Evolutionary conservation across 2,797 vertebrate species (phyloP).

Genomic region (Etheostoma nigrum): DNA sequence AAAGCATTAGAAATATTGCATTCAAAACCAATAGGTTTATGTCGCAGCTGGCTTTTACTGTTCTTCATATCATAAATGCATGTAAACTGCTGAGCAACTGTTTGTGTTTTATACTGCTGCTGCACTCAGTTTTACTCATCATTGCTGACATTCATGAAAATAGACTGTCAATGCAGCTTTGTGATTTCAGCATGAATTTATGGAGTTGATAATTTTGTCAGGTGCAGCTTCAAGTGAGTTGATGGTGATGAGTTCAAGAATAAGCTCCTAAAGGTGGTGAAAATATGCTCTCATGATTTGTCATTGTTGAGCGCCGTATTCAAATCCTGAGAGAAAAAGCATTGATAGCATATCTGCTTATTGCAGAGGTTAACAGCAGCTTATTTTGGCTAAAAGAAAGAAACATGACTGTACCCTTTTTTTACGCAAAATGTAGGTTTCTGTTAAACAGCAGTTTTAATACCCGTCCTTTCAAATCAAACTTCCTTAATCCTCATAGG

Average conservation of each 20-base stretch:
- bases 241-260: background rate
- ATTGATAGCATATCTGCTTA: background rate
- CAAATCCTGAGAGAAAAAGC: background rate
- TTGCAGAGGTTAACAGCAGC: background rate
- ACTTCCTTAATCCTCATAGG: background rate
- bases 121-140: constrained; percentile 8
- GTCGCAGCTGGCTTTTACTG: background rate
- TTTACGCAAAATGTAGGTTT: background rate
- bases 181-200: background rate
- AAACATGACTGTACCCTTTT: background rate
- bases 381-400: background rate
- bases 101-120: constrained; percentile 8
- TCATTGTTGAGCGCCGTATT: background rate
- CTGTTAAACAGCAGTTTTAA: background rate
- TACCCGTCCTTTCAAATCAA: constrained; percentile 7
- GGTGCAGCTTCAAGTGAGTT: background rate
- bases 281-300: background rate
- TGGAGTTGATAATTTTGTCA: background rate
- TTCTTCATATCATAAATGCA: background rate
- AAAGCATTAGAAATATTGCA: constrained; percentile 1
- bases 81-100: constrained; percentile 4
- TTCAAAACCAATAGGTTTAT: constrained; percentile 4
- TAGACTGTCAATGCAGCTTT: background rate
- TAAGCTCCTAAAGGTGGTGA: background rate
- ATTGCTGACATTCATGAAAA: background rate